Percentiles rank a stretch among this genome's conserved stretches.
Conservation (phyloP, 2,888 invertebrate genomes). For the Lymantria dispar region DNA sequence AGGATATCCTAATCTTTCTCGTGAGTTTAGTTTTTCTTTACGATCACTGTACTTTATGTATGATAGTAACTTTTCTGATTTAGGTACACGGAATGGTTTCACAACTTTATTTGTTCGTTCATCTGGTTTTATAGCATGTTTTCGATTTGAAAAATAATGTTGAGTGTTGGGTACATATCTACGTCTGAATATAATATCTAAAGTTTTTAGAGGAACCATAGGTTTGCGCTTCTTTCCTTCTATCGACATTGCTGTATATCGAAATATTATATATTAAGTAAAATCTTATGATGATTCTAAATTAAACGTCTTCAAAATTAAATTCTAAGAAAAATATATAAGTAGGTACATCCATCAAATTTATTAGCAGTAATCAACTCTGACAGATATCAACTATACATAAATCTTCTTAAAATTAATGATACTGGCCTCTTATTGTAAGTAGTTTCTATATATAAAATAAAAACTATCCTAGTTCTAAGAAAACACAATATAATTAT, state of each 20-base stretch:
- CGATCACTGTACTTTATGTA: slow-evolving; percentile 74
- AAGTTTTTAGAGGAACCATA: slow-evolving; percentile 67
- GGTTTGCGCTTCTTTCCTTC: slow-evolving; percentile 61
- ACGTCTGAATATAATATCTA: slow-evolving; percentile 72
- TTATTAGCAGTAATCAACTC: too few species aligned
- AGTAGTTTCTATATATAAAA: too few species aligned
- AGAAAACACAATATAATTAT: too few species aligned
- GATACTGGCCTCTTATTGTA: too few species aligned
- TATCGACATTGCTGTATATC: slow-evolving; percentile 47
- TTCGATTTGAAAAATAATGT: slow-evolving; percentile 70
- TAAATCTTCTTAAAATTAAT: too few species aligned
- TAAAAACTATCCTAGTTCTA: too few species aligned
- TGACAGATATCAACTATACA: too few species aligned
- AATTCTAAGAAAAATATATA: too few species aligned
- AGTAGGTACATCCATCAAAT: too few species aligned
- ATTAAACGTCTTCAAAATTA: background rate
- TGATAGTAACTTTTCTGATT: slow-evolving; percentile 67
- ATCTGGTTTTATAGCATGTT: slow-evolving; percentile 49
- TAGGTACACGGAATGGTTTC: slow-evolving; percentile 63
- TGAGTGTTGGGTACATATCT: slow-evolving; percentile 73
- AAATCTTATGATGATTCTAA: background rate
- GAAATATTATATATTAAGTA: background rate
- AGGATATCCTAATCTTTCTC: slow-evolving; percentile 53
- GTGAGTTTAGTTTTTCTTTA: slow-evolving; percentile 55
- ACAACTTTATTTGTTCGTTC: slow-evolving; percentile 37